Conservation (phyloP, 2,888 invertebrate species). For the Diplolepis rosae region DNA sequence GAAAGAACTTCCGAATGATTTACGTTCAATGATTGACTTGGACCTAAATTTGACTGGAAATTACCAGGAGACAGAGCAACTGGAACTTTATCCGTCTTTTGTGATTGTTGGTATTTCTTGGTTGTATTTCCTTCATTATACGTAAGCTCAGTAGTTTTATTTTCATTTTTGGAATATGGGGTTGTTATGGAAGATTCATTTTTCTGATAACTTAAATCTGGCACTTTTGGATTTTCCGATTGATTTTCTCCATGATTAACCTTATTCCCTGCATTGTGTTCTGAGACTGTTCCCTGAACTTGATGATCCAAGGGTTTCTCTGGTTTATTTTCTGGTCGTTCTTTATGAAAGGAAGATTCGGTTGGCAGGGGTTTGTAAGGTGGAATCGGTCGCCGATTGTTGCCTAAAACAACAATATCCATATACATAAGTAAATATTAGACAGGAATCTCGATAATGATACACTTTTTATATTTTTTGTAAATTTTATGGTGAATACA, state of each 20-base stretch:
- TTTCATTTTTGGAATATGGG: conserved; percentile 38
- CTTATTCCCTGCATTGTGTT: conserved; percentile 36
- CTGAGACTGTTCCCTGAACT: conserved; percentile 6
- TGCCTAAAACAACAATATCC: too few relatives aligned
- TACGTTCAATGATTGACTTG: conserved; percentile 41
- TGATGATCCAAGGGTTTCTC: conserved; percentile 37
- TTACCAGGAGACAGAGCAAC: not conserved
- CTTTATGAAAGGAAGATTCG: conserved; percentile 52
- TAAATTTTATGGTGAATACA: too few relatives aligned
- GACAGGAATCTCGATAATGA: too few relatives aligned
- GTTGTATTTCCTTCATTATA: not conserved
- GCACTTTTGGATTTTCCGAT: not conserved
- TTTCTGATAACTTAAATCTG: not conserved
- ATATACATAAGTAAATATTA: too few relatives aligned
- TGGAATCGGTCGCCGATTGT: conserved; percentile 61
- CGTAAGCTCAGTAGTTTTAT: not conserved
- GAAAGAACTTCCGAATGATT: conserved; percentile 34
- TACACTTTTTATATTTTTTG: too few relatives aligned
- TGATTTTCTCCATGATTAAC: conserved; percentile 33
- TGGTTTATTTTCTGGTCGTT: conserved; percentile 28
- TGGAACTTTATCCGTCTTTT: not conserved
- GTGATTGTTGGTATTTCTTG: not conserved
- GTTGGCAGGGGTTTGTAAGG: conserved; percentile 65
- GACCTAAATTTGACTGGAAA: not conserved
- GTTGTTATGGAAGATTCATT: not conserved